Base-by-base conservation (phyloP, 2,888 invertebrate genomes). In the Rutpela maculata region DNA sequence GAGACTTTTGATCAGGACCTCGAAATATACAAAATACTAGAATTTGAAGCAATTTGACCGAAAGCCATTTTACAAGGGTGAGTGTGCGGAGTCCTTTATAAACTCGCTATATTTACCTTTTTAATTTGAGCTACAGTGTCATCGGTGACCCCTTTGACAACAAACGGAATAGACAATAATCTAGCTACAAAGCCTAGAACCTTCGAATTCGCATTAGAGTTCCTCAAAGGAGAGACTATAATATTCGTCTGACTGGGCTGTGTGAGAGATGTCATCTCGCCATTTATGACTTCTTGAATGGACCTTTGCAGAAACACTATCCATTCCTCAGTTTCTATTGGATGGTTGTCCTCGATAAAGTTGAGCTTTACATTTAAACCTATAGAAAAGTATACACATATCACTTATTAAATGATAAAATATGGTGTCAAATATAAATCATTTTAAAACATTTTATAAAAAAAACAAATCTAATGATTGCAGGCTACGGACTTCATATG, bases 261-360 rank as follows among this genome's bases (percentile, higher is more conserved):
- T 19, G 93, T 92, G 5, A 96, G 90, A 2, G 95, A 95, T 83
- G 94, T 94, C 17, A 95, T 91, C 88, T 96, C 96, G 0, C 95
- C 95, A 74, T 94, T 93, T 90, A 96, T 93, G 15, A 96, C 93
- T 91, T 97, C 97, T 87, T 94, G 94, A 89, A 96, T 95, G 17
- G 95, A 95, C 12, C 94, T 93, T 85, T 95, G 93, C 0, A 97
- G 89, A 88, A 97, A 97, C 0, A 95, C 96, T 80, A 96, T 91
- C 97, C 96, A 97, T 89, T 97, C 97, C 80, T 97, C 96, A 81
- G 95, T 93, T 88, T 97, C 96, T 77, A 96, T 95, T 3, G 95
- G 94, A 84, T 92, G 91, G 59, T 80, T 86, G 71, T 88, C 86
- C 81, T 87, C 87, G 50, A 85, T 85, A 69, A 88, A 87, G 76